A percentile compares a stretch with the other conserved stretches of the same genome.
These are phyloP conservation scores for Zhuqinia jingwanae DNA, from an alignment of 2,888 invertebrate genomes.

Conservation along the genomic window DNA sequence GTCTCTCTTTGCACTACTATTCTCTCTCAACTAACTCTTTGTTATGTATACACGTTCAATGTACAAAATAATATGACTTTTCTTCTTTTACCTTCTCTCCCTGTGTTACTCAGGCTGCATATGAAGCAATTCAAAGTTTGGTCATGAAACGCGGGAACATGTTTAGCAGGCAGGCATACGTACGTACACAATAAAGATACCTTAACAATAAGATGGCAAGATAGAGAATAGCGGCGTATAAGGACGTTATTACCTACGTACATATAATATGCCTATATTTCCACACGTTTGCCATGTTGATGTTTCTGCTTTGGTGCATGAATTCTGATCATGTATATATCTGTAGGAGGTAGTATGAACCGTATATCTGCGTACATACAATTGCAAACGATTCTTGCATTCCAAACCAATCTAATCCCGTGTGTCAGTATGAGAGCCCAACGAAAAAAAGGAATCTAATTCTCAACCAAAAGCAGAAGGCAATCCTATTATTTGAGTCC, in stretches of 20 bases:
- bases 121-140: constrained; percentile 61
- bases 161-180: constrained; percentile 14
- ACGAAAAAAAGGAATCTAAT: constrained; percentile 49
- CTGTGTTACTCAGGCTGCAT: neutral
- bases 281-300: constrained; percentile 3
- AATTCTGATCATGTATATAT: constrained; percentile 35
- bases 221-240: neutral
- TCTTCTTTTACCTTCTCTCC: constrained; percentile 17
- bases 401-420: constrained; percentile 60
- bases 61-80: neutral
- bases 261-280: neutral
- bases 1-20: neutral
- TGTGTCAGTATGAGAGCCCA: neutral
- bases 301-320: neutral
- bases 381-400: constrained; percentile 63
- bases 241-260: neutral
- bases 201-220: neutral
- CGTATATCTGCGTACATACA: neutral
- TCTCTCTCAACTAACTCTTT: constrained; percentile 6
- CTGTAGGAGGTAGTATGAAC: neutral
- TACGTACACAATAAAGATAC: neutral
- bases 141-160: constrained; percentile 60
- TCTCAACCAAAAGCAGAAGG: constrained; percentile 26
- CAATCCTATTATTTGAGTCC: constrained; percentile 22
- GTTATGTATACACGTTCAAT: neutral